Evolutionary conservation across 2,888 invertebrate species (phyloP).

Genomic region (Tachystola acroxantha): DNA sequence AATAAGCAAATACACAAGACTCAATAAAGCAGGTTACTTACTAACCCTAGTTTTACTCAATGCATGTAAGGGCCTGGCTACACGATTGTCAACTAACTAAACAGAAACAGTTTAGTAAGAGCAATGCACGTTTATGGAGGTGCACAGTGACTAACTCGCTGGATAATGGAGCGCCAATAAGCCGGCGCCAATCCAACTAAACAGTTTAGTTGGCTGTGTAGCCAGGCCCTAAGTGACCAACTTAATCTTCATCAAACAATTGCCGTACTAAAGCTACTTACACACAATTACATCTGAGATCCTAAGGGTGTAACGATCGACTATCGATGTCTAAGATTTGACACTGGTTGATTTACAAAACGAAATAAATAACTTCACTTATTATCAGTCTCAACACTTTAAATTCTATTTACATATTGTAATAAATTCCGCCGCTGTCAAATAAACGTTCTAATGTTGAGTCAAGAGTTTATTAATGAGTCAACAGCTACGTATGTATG

Average conservation of each 20-base stretch:
- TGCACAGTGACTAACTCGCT: too few species aligned
- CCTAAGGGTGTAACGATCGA: slow-evolving; percentile 49
- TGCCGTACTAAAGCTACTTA: slow-evolving; percentile 11
- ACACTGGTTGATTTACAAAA: slow-evolving; percentile 70
- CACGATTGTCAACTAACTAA: too few species aligned
- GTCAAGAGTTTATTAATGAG: slow-evolving; percentile 21
- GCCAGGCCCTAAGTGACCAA: too few species aligned
- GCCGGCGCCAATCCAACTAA: too few species aligned
- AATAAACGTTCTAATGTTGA: slow-evolving; percentile 19
- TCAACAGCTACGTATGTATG: slow-evolving; percentile 25
- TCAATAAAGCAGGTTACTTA: slow-evolving; percentile 28
- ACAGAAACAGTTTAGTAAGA: too few species aligned
- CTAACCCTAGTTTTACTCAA: slow-evolving; percentile 14
- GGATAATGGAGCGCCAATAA: too few species aligned
- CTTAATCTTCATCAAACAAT: neutral
- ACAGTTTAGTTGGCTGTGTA: too few species aligned
- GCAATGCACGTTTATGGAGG: too few species aligned
- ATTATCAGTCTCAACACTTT: slow-evolving; percentile 76
- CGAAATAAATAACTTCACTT: slow-evolving; percentile 73
- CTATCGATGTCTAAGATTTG: slow-evolving; percentile 62
- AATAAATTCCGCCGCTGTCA: slow-evolving; percentile 55
- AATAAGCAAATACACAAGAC: neutral
- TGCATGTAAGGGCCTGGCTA: too few species aligned
- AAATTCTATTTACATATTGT: slow-evolving; percentile 70
- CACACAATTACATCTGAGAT: slow-evolving; percentile 44